Percentiles rank a stretch among this genome's conserved stretches.
Conservation (phyloP, 2,888 invertebrate genomes). For the Sabatieria punctata region DNA sequence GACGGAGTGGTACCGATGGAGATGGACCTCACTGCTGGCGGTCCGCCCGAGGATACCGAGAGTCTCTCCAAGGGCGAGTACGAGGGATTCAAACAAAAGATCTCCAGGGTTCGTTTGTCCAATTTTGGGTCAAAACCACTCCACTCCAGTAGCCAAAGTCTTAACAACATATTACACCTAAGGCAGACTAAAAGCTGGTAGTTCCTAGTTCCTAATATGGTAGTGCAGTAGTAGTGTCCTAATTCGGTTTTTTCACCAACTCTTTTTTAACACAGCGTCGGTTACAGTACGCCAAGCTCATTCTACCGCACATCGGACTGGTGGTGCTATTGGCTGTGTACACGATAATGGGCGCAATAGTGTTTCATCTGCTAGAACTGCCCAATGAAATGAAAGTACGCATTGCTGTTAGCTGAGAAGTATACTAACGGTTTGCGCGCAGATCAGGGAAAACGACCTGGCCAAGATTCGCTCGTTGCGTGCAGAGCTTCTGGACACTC, state of each 20-base stretch:
- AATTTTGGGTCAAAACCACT: too few species aligned
- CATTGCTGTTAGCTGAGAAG: too few species aligned
- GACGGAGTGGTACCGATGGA: slow-evolving; percentile 23
- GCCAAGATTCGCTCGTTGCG: slow-evolving; percentile 21
- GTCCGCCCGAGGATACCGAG: slow-evolving; percentile 21
- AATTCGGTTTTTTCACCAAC: too few species aligned
- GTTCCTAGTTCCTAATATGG: too few species aligned
- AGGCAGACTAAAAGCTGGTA: too few species aligned
- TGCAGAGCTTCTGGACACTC: slow-evolving; percentile 25
- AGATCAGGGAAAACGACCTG: slow-evolving; percentile 23
- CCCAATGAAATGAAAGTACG: slow-evolving; percentile 26
- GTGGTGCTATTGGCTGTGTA: slow-evolving; percentile 25
- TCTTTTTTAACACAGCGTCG: too few species aligned
- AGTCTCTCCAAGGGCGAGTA: slow-evolving; percentile 14
- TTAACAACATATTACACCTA: too few species aligned
- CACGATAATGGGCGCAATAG: slow-evolving; percentile 25
- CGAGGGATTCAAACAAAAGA: slow-evolving; percentile 9
- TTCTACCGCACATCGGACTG: slow-evolving; percentile 29
- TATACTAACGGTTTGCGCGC: too few species aligned
- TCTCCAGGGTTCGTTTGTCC: neutral
- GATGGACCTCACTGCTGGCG: slow-evolving; percentile 20
- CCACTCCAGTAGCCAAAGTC: too few species aligned
- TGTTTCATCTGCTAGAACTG: slow-evolving; percentile 24
- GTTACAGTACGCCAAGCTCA: slow-evolving; percentile 23
- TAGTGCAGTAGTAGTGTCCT: too few species aligned